phyloP scores from a whole-genome alignment of 2,888 invertebrate genomes.

The Pimpla rufipes region DNA sequence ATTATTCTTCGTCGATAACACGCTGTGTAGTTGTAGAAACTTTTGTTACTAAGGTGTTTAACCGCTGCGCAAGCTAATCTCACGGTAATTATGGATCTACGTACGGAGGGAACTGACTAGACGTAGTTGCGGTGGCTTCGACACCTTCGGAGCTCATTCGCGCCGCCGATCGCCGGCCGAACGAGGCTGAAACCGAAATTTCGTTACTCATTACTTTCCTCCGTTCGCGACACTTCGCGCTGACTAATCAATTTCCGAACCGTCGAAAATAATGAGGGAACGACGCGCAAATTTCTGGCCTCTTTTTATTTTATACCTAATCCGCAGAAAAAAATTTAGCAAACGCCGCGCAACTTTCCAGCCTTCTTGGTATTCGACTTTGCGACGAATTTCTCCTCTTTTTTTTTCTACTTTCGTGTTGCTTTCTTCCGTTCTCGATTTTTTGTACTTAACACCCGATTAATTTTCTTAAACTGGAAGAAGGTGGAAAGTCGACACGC shows the following conservation, averaged over 20 bases:
- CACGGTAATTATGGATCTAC: conserved; percentile 22
- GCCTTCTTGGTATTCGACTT: too few relatives aligned
- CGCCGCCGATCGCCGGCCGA: neutral
- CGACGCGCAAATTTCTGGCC: neutral
- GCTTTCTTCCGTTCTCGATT: too few relatives aligned
- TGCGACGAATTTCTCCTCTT: too few relatives aligned
- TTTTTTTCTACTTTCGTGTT: too few relatives aligned
- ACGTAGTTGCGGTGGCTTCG: conserved; percentile 9
- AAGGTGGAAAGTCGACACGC: too few relatives aligned
- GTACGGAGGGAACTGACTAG: conserved; percentile 12
- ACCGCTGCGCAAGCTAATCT: conserved; percentile 1
- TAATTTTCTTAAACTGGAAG: too few relatives aligned
- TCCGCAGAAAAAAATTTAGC: too few relatives aligned
- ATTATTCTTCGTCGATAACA: neutral
- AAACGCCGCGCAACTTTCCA: too few relatives aligned
- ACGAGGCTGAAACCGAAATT: neutral
- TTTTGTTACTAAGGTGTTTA: conserved; percentile 2
- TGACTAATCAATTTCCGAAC: neutral
- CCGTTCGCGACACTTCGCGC: neutral
- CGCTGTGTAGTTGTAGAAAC: neutral
- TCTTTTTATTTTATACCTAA: too few relatives aligned
- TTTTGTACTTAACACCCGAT: too few relatives aligned
- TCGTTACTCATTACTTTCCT: neutral
- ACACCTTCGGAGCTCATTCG: neutral
- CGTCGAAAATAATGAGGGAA: neutral